Base-by-base conservation (phyloP, 92 coral and sea anemone species). In the Epizoanthus scotinus region DNA sequence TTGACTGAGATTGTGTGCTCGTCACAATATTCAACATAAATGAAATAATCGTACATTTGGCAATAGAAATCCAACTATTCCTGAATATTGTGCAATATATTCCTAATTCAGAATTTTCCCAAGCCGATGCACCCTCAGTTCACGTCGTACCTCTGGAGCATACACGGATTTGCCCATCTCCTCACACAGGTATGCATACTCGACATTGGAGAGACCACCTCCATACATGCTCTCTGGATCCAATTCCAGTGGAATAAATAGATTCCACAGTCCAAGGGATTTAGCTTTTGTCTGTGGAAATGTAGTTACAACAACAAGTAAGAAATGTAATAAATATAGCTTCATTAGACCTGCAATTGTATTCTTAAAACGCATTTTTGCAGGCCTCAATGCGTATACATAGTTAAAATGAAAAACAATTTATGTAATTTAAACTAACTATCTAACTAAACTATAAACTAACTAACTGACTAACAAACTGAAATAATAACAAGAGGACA, bases 181-280 rank as follows among this genome's bases (percentile, higher is more conserved):
- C 59, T 95, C 98, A 79, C 98, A 95, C 80, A 95, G 38, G 84
- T 63, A 91, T 31, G 98, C 93, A 63, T 95, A 95, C 86, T 93
- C 98, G 54, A 93, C 94, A 73, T 95, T 95, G 28, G 98, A 93
- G 44, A 95, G 84, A 20, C 98, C 98, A 3, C 92, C 89, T 65
- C 98, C 98, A 86, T 90, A 93, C 54, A 18, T 78, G 27, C 70
- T 88, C 2, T 90, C 90, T 2, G 93, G 98, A 58, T 95, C 98
- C 34, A 91, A 88, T 55, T 95, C 98, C 55, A 80, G 8, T 21
- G 98, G 98, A 60, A 95, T 91, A 65, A 95, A 95, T 17, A 95
- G 87, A 78, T 95, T 95, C 98, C 98, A 95, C 71, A 93, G 80
- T 14, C 98, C 98, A 0, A 86, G 91, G 18, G 88, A 77, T 70